These are phyloP conservation scores for Ctenopoma multispine DNA, from an alignment of 2,797 vertebrate species.

Conservation along the genomic window DNA sequence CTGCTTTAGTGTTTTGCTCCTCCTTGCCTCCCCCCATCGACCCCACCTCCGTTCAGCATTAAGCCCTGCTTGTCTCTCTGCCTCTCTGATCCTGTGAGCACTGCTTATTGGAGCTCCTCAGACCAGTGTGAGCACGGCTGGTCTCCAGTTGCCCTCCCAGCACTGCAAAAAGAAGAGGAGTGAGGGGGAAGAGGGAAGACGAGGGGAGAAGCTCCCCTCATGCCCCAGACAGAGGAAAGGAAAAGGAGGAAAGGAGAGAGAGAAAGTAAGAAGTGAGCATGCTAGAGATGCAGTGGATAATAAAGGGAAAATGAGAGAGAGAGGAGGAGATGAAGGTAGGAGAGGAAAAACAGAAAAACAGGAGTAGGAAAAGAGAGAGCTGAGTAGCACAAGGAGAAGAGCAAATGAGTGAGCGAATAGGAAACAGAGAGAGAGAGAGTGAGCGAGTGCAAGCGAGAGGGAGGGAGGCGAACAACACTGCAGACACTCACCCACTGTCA, in stretches of 20 bases:
- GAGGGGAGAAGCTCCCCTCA: slow-evolving; percentile 38
- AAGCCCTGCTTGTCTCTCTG: slow-evolving; percentile 72
- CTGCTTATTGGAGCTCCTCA: slow-evolving; percentile 65
- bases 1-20: slow-evolving; percentile 81
- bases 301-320: slow-evolving; percentile 29
- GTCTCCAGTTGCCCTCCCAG: slow-evolving; percentile 63
- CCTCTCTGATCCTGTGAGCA: slow-evolving; percentile 69
- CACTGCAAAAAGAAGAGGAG: slow-evolving; percentile 41
- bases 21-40: slow-evolving; percentile 53
- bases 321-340: slow-evolving; percentile 17
- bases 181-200: slow-evolving; percentile 19
- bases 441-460: slow-evolving; percentile 38
- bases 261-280: slow-evolving; percentile 45
- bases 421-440: slow-evolving; percentile 57
- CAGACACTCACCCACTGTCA: slow-evolving; percentile 81
- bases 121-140: slow-evolving; percentile 68
- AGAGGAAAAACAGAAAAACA: slow-evolving; percentile 25
- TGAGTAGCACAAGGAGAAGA: slow-evolving; percentile 44
- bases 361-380: slow-evolving; percentile 26
- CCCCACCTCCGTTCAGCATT: slow-evolving; percentile 57
- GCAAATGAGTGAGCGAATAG: slow-evolving; percentile 60
- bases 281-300: slow-evolving; percentile 48
- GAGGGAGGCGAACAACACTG: slow-evolving; percentile 77
- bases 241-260: slow-evolving; percentile 11
- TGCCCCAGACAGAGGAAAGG: slow-evolving; percentile 46